phyloP scores from a whole-genome alignment of 2,888 invertebrate species.

The Mamestra brassicae region DNA sequence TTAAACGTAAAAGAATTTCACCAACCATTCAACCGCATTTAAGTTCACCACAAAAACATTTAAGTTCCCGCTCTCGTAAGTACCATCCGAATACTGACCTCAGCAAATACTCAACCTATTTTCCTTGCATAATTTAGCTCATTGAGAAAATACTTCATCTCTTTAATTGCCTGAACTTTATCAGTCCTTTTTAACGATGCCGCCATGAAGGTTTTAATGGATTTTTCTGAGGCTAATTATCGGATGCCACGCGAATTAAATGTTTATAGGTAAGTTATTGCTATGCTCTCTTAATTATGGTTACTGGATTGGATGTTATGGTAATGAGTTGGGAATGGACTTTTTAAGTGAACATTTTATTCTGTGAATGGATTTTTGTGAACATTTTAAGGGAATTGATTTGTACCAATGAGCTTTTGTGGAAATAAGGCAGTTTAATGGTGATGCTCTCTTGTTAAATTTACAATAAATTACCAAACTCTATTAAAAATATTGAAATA shows the following conservation, averaged over 20 bases:
- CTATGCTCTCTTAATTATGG: constrained; percentile 25
- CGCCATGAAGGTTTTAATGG: constrained; percentile 72
- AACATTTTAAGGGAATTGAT: too few species aligned
- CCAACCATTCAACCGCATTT: background rate
- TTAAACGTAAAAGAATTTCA: too few species aligned
- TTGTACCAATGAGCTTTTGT: too few species aligned
- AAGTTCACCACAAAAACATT: background rate
- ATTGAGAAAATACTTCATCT: constrained; percentile 59
- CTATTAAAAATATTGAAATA: too few species aligned
- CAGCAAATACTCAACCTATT: constrained; percentile 48
- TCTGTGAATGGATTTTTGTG: background rate
- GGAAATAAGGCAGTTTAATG: background rate
- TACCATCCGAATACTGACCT: constrained; percentile 21
- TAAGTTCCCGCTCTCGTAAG: background rate
- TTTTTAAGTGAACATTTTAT: background rate
- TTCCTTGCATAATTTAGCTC: constrained; percentile 52
- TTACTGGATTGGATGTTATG: constrained; percentile 25
- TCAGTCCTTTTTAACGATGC: constrained; percentile 74
- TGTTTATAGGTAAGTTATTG: constrained; percentile 63
- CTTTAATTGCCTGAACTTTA: constrained; percentile 74
- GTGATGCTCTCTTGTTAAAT: background rate
- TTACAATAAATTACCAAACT: too few species aligned
- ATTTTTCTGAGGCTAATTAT: constrained; percentile 79
- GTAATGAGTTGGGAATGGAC: constrained; percentile 4
- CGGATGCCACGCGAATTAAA: constrained; percentile 72